Base-by-base conservation (phyloP, 1,140 invertebrate species). In the Sycophaga agraensis region DNA sequence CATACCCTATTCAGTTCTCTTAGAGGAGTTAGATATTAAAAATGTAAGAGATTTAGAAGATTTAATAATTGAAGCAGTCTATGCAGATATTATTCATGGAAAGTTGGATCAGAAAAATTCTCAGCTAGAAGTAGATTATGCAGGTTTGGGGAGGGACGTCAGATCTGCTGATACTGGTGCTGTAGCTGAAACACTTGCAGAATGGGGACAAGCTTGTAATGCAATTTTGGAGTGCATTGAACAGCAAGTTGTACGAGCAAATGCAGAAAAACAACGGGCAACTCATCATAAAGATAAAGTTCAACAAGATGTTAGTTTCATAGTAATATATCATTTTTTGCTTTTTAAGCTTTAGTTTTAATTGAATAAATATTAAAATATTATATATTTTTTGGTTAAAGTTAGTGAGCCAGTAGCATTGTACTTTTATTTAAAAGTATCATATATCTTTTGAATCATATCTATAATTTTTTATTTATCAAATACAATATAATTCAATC, bases 31-130 rank as follows among this genome's bases (percentile, higher is more conserved):
- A 39, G 92, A 93, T 72, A 90, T 99, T 59, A 89, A 91, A 68
- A 95, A 97, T 84, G 89, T 97, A 12, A 84, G 96, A 65, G 92
- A 97, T 75, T 81, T 99, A 50, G 96, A 99, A 82, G 96, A 98
- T 83, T 84, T 98, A 43, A 98, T 98, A 54, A 98, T 99, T 70
- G 96, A 98, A 85, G 95, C 94, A 8, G 94, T 98, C 70, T 98
- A 98, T 83, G 91, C 91, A 66, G 95, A 97, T 79, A 93, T 99
- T 68, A 96, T 99, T 61, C 91, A 94, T 71, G 96, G 95, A 1
- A 98, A 98, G 82, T 78, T 99, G 57, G 96, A 98, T 81, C 96
- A 98, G 78, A 93, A 94, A 72, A 94, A 94, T 78, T 90, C 90
- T 64, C 89, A 92, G 65, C 82, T 98, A 35, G 95, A 98, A 79